Conservation (phyloP, 2,888 invertebrate genomes). For the Hetaerina titia region DNA sequence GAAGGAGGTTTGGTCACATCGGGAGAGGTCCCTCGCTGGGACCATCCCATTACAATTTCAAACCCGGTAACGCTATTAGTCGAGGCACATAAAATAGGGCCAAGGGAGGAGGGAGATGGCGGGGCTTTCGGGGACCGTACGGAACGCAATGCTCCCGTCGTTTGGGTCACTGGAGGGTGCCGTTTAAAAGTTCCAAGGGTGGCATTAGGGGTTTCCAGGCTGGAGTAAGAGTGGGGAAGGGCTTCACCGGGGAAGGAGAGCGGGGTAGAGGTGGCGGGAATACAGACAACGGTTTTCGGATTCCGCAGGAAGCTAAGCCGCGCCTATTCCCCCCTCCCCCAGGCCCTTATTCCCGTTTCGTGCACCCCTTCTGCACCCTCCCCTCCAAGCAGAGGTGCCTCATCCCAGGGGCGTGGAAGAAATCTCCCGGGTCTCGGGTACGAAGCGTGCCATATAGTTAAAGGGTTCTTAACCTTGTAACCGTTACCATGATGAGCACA, state of each 20-base stretch:
- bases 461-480: too few species aligned
- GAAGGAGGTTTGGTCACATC: not conserved
- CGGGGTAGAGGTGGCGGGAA: not conserved
- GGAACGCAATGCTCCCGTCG: not conserved
- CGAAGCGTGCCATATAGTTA: too few species aligned
- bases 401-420: not conserved
- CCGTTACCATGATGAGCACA: too few species aligned
- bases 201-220: not conserved
- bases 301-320: not conserved
- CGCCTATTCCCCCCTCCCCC: not conserved
- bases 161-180: not conserved
- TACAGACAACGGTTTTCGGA: not conserved
- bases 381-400: not conserved
- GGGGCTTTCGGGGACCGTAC: not conserved
- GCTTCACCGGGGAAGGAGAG: not conserved
- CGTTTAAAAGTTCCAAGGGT: not conserved
- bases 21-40: not conserved
- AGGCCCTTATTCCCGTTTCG: not conserved
- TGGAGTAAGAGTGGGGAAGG: not conserved
- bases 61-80: slow-evolving; percentile 26
- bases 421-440: not conserved
- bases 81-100: not conserved
- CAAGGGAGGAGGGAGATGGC: not conserved
- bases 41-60: slow-evolving; percentile 39
- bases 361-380: not conserved